Percentiles rank a stretch among this genome's conserved stretches.
Evolutionary conservation across 2,888 invertebrate species (phyloP).

Genomic region (Meiosimyza decipiens): DNA sequence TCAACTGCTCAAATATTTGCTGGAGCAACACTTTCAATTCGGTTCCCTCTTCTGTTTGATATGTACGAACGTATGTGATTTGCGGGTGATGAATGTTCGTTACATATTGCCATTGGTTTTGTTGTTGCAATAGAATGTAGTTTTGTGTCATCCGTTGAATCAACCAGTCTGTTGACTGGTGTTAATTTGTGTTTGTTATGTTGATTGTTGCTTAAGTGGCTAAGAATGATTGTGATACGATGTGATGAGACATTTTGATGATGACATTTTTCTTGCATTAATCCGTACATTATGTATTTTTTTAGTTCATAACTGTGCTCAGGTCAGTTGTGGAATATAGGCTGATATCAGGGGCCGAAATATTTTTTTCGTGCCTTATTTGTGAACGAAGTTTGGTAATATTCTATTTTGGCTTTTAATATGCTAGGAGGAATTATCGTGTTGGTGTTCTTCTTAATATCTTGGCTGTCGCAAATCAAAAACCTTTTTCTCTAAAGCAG

Average conservation of each 20-base stretch:
- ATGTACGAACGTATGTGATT: conserved; percentile 32
- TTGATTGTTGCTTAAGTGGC: conserved; percentile 33
- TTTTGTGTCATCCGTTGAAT: conserved; percentile 16
- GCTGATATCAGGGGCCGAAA: no score
- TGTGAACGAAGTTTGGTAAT: no score
- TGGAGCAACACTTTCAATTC: conserved; percentile 22
- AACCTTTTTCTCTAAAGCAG: no score
- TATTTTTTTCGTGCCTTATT: no score
- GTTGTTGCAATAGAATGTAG: not conserved
- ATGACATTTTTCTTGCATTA: conserved; percentile 24
- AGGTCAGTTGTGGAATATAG: no score
- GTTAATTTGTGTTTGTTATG: conserved; percentile 39
- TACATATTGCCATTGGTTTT: conserved; percentile 47
- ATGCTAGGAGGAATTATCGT: no score
- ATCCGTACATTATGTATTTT: not conserved
- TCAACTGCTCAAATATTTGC: conserved; percentile 19
- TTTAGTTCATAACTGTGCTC: no score
- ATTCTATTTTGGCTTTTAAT: no score
- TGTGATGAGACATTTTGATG: conserved; percentile 22
- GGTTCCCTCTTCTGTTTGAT: not conserved
- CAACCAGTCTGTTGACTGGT: conserved; percentile 28
- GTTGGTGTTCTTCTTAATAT: no score
- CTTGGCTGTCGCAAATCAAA: no score
- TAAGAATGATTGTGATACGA: conserved; percentile 28
- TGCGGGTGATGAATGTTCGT: conserved; percentile 49